phyloP scores from a whole-genome alignment of 2,888 invertebrate species.

The Coelinius sp. region DNA sequence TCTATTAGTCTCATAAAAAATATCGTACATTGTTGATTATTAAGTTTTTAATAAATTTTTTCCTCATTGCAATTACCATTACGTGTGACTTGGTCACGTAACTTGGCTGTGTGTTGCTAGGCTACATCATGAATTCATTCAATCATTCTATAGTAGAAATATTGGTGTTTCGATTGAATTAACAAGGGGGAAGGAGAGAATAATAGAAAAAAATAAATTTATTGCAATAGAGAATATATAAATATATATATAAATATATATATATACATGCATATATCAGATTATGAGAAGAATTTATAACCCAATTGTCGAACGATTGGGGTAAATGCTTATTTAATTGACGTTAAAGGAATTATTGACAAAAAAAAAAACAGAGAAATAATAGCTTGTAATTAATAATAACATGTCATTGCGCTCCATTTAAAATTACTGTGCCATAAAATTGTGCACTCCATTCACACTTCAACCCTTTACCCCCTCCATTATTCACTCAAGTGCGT shows the following conservation, averaged over 20 bases:
- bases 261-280: slow-evolving; percentile 26
- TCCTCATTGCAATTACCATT: slow-evolving; percentile 40
- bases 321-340: slow-evolving; percentile 54
- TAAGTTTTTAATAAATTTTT: neutral
- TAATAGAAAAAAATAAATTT: no score
- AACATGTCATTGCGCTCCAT: slow-evolving; percentile 35
- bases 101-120: slow-evolving; percentile 70
- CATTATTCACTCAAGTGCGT: slow-evolving; percentile 12
- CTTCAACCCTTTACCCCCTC: slow-evolving; percentile 1
- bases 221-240: slow-evolving; percentile 14
- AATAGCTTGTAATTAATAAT: slow-evolving; percentile 41
- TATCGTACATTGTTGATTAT: no score
- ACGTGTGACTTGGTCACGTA: slow-evolving; percentile 55
- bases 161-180: slow-evolving; percentile 13
- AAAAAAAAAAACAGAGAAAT: slow-evolving; percentile 34
- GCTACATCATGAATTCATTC: slow-evolving; percentile 58
- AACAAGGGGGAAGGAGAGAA: slow-evolving; percentile 3
- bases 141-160: slow-evolving; percentile 43
- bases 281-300: slow-evolving; percentile 40
- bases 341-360: slow-evolving; percentile 48
- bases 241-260: slow-evolving; percentile 47
- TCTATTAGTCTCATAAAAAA: no score
- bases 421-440: slow-evolving; percentile 27
- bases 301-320: slow-evolving; percentile 48
- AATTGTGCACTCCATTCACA: slow-evolving; percentile 23